Base-by-base conservation (phyloP, 2,797 vertebrate genomes). In the Tenualosa ilisha region DNA sequence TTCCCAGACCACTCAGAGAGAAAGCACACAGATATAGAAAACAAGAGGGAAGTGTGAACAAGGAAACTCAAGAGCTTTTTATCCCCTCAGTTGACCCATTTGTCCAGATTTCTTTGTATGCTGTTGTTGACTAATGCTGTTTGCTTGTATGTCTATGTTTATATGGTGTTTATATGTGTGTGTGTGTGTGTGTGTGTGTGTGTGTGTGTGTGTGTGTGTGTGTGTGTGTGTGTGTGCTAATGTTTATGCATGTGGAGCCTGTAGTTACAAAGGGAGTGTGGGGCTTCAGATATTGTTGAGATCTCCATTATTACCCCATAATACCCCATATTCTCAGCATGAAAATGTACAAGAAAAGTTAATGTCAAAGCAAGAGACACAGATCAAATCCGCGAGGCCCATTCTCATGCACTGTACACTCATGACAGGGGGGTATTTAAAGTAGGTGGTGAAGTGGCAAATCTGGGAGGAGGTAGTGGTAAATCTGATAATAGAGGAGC, bases 211-310 rank as follows among this genome's bases (percentile, higher is more conserved):
- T 26, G 24, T 68, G 43, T 63, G 65, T 72, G 65, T n/a, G 12
- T n/a, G 43, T n/a, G 20, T 50, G 56, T 87, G 87, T 90, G 89
- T 92, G 88, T 26, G 8, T 20, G 15, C 31, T 31, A 31, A 31
- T 31, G 31, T 31, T 31, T 31, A 31, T 31, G 31, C 31, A 31
- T 31, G 31, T 31, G 31, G 31, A 31, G 31, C 31, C 31, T 31
- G 1, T 31, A 31, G 31, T 31, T 6, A 2, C 43, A 75, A 65
- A n/a, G 54, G 54, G 54, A 56, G 59, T 75, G 37, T 6, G 37
- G 68, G 68, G 68, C 15, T 15, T 43, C 15, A 17, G 17, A 6
- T 75, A 22, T 22, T 75, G 31, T 75, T 75, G 37, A 75, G 4
- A 6, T 4, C 3, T 17, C 17, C 54, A n/a, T n/a, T n/a, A n/a